These are phyloP conservation scores for Petrolisthes cinctipes DNA, from an alignment of 2,888 invertebrate species.

Conservation along the genomic window DNA sequence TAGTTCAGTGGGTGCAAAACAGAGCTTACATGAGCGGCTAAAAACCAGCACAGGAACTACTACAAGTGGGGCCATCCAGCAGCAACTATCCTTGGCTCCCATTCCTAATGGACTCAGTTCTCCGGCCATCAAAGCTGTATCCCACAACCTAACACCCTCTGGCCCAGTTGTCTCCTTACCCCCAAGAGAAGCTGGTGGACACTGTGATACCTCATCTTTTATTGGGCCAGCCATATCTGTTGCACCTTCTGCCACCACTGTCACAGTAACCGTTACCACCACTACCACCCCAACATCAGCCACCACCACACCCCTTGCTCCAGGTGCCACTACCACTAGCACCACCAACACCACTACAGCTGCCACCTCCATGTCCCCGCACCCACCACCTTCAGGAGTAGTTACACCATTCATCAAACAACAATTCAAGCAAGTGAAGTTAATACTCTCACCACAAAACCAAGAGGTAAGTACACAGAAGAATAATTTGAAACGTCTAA, in stretches of 20 bases:
- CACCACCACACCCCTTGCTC: conserved; percentile 19
- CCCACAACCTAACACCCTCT: conserved; percentile 20
- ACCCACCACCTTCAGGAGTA: conserved; percentile 35
- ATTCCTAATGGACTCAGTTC: conserved; percentile 49
- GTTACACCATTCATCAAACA: conserved; percentile 33
- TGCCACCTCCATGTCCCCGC: conserved; percentile 26
- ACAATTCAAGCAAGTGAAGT: conserved; percentile 52
- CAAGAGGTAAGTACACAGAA: conserved; percentile 56
- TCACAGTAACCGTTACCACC: conserved; percentile 11
- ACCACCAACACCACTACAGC: conserved; percentile 34
- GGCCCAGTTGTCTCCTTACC: conserved; percentile 26
- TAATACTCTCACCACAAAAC: conserved; percentile 61
- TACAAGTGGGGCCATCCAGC: conserved; percentile 48
- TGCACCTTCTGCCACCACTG: conserved; percentile 15
- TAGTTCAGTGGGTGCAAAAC: conserved; percentile 38
- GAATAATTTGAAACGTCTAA: background rate
- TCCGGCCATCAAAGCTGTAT: conserved; percentile 31
- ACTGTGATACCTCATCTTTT: conserved; percentile 38
- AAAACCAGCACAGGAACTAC: conserved; percentile 35
- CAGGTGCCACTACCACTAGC: conserved; percentile 22
- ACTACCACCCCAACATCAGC: conserved; percentile 33
- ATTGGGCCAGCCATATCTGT: conserved; percentile 37
- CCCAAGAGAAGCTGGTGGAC: conserved; percentile 26
- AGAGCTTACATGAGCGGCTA: conserved; percentile 53
- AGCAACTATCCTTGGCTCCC: conserved; percentile 40